phyloP scores from a whole-genome alignment of 2,797 vertebrate genomes.

The Orestias chungarensis region DNA sequence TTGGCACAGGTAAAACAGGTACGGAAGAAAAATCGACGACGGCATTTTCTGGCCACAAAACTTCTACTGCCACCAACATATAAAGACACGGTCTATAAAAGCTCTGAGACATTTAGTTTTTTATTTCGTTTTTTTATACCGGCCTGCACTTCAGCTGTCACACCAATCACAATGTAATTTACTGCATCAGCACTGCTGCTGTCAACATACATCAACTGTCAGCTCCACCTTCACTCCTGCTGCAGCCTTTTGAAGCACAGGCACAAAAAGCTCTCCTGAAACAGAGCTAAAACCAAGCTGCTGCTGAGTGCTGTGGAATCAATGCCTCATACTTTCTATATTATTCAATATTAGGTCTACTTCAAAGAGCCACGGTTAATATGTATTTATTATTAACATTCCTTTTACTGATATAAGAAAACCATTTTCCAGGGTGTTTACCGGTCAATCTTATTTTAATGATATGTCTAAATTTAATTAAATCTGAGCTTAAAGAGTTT shows the following conservation, averaged over 20 bases:
- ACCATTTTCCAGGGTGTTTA: background rate
- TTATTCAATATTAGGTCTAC: background rate
- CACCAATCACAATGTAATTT: background rate
- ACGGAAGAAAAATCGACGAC: background rate
- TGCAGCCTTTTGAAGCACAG: background rate
- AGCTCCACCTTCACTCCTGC: background rate
- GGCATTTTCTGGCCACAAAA: background rate
- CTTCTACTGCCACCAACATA: background rate
- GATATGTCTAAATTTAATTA: too few species aligned
- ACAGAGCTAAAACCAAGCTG: background rate
- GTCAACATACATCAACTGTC: background rate
- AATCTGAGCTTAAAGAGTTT: too few species aligned
- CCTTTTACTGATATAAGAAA: background rate
- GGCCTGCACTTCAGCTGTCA: background rate
- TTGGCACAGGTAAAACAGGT: background rate
- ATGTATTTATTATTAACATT: background rate
- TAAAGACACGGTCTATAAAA: background rate
- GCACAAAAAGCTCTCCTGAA: background rate
- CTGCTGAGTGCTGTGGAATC: too few species aligned
- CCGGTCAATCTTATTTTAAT: too few species aligned
- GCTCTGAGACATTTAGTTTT: background rate
- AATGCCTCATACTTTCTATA: background rate
- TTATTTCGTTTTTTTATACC: background rate
- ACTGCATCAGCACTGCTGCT: constrained; percentile 4
- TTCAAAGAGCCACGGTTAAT: background rate